Conservation (phyloP, 2,113 vertebrate genomes). For the Cheilinus undulatus region DNA sequence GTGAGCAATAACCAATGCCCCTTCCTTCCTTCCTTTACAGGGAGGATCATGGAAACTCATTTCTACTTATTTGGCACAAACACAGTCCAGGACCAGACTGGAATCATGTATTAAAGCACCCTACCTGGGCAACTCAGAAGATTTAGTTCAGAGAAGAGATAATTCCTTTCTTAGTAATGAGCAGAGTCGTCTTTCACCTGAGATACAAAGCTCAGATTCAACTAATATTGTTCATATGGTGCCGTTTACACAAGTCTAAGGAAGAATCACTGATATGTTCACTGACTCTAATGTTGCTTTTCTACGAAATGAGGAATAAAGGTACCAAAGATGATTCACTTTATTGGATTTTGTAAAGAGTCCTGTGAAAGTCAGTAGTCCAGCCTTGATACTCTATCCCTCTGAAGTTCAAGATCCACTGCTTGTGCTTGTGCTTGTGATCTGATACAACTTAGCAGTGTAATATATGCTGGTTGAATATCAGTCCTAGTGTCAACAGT, state of each 20-base stretch:
- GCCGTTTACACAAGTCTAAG: no score
- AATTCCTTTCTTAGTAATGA: neutral
- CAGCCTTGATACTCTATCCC: neutral
- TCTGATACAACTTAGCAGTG: no score
- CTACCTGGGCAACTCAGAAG: neutral
- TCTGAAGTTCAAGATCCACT: no score
- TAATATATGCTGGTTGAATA: no score
- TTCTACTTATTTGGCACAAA: slow-evolving; percentile 32
- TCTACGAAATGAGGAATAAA: neutral
- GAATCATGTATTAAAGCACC: neutral
- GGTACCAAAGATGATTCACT: neutral
- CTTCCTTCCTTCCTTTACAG: slow-evolving; percentile 79
- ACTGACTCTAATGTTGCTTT: neutral
- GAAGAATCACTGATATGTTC: no score
- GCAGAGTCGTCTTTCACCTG: neutral
- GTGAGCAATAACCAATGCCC: slow-evolving; percentile 58
- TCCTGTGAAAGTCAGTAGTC: neutral
- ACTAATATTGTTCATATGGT: no score
- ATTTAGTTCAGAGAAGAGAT: neutral
- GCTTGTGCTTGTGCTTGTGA: no score
- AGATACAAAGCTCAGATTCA: no score
- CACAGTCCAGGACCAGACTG: slow-evolving; percentile 9
- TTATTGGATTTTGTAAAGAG: neutral
- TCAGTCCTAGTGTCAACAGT: no score
- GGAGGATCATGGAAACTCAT: slow-evolving; percentile 75